These are phyloP conservation scores for Centropus unirufus DNA, from an alignment of 2,113 vertebrate species.

Conservation along the genomic window DNA sequence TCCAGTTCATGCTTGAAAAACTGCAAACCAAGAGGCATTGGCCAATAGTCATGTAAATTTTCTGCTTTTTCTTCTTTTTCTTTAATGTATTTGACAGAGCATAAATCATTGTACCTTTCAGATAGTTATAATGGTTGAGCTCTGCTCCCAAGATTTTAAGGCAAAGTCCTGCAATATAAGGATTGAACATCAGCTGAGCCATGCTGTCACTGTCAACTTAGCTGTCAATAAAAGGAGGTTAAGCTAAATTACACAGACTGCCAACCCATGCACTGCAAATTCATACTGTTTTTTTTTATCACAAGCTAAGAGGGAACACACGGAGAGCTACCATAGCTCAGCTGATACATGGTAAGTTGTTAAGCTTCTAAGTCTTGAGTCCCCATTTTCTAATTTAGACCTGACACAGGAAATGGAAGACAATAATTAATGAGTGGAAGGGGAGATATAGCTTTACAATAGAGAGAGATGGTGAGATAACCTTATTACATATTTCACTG, in stretches of 20 bases:
- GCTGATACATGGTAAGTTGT: slow-evolving; percentile 17
- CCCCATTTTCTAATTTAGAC: slow-evolving; percentile 48
- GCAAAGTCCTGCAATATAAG: background rate
- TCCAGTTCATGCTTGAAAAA: slow-evolving; percentile 44
- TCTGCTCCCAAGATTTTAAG: slow-evolving; percentile 12
- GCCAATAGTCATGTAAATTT: slow-evolving; percentile 23
- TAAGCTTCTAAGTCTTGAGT: slow-evolving; percentile 28
- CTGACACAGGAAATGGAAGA: slow-evolving; percentile 59
- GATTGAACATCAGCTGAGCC: background rate
- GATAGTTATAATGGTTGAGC: background rate
- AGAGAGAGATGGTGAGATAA: slow-evolving; percentile 60
- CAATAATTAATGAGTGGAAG: slow-evolving; percentile 65
- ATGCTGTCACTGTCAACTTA: background rate
- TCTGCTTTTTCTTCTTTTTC: background rate
- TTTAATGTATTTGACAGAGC: background rate
- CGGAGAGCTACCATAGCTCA: slow-evolving; percentile 13
- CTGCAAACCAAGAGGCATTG: slow-evolving; percentile 30
- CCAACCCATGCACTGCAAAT: background rate
- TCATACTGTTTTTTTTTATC: slow-evolving; percentile 21
- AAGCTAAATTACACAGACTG: background rate
- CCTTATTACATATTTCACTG: slow-evolving; percentile 53
- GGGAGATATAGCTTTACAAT: slow-evolving; percentile 52
- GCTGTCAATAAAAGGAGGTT: background rate
- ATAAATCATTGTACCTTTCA: slow-evolving; percentile 23
- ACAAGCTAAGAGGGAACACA: background rate